These are phyloP conservation scores for Chesias legatella DNA, from an alignment of 2,888 invertebrate species.

Conservation along the genomic window DNA sequence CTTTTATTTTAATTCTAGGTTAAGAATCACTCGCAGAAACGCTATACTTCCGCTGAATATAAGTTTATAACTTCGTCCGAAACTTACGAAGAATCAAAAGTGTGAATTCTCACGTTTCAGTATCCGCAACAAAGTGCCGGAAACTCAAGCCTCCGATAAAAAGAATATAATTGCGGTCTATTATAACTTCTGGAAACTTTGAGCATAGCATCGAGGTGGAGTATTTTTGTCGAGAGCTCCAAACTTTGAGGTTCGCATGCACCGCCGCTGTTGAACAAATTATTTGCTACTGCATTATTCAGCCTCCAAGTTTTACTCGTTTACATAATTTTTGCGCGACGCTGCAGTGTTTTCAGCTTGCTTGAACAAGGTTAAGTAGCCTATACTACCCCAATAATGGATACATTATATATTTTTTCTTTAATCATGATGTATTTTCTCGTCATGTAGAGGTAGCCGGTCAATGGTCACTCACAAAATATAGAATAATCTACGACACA, in stretches of 20 bases:
- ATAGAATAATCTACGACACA: too few species aligned
- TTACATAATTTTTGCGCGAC: constrained; percentile 10
- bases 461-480: too few species aligned
- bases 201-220: constrained; percentile 15
- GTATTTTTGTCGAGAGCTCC: constrained; percentile 30
- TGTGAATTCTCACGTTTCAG: constrained; percentile 25
- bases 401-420: too few species aligned
- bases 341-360: not conserved
- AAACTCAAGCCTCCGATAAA: constrained; percentile 28
- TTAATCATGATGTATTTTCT: too few species aligned
- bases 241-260: constrained; percentile 21
- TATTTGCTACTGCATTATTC: constrained; percentile 18
- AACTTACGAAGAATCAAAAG: constrained; percentile 8
- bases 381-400: too few species aligned
- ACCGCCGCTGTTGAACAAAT: constrained; percentile 19
- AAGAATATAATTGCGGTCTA: constrained; percentile 41
- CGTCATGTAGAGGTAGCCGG: too few species aligned
- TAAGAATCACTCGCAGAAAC: too few species aligned
- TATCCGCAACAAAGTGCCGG: constrained; percentile 23
- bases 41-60: not conserved
- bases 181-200: constrained; percentile 42
- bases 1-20: too few species aligned
- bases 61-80: not conserved
- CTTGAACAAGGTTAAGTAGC: not conserved
- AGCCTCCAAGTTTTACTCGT: constrained; percentile 11